Evolutionary conservation across 2,888 invertebrate genomes (phyloP).

Genomic region (Steinernema hermaphroditum): DNA sequence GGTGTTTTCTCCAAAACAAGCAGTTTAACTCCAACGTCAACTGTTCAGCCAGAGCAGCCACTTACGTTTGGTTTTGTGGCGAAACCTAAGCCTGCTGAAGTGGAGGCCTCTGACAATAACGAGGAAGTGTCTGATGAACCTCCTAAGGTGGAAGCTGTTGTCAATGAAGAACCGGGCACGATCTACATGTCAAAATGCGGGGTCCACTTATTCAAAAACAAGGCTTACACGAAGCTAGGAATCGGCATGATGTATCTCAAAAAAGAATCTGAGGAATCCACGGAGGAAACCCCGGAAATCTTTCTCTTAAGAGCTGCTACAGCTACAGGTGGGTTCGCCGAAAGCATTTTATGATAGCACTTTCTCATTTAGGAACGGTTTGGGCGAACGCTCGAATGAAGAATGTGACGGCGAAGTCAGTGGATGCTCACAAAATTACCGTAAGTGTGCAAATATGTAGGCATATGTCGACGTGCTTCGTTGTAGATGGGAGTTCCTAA

Average conservation of each 20-base stretch:
- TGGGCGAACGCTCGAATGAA: slow-evolving; percentile 12
- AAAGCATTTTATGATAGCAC: neutral
- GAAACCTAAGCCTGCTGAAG: too few species aligned
- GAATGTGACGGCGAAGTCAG: neutral
- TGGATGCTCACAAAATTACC: neutral
- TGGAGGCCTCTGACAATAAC: neutral
- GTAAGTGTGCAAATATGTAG: too few species aligned
- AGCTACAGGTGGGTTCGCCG: neutral
- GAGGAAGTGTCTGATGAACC: neutral
- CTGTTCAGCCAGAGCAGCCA: too few species aligned
- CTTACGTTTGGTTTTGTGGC: too few species aligned
- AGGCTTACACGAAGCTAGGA: neutral
- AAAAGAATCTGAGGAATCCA: neutral
- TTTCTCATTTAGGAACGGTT: neutral
- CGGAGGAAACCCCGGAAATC: neutral
- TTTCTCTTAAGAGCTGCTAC: slow-evolving; percentile 1
- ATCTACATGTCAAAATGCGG: neutral
- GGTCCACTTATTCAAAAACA: slow-evolving; percentile 1
- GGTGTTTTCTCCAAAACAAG: too few species aligned
- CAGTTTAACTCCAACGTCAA: too few species aligned
- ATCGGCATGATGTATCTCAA: neutral
- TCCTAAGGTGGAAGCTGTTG: neutral
- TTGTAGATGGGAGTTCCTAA: neutral
- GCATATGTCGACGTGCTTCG: too few species aligned
- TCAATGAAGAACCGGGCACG: neutral